Percentiles rank a stretch among this genome's conserved stretches.
Conservation (phyloP, 2,113 vertebrate genomes). For the Mormyrus iriodes region DNA sequence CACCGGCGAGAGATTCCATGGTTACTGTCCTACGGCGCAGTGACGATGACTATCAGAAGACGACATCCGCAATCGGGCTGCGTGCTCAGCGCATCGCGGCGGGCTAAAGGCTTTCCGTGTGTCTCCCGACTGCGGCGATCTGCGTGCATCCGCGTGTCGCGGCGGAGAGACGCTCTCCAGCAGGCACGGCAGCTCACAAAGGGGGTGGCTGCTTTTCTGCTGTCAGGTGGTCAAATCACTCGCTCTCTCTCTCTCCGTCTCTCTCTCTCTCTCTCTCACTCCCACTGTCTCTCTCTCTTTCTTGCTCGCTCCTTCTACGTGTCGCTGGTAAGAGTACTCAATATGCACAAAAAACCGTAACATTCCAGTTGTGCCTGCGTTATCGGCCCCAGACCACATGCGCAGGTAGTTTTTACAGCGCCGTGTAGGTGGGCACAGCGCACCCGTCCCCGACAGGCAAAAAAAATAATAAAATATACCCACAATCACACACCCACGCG, state of each 20-base stretch:
- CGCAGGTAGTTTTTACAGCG: slow-evolving; percentile 12
- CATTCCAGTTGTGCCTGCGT: not conserved
- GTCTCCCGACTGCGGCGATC: slow-evolving; percentile 23
- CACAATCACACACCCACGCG: not conserved
- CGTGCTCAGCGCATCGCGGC: slow-evolving; percentile 33
- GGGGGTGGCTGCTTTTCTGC: slow-evolving; percentile 14
- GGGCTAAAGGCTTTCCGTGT: not conserved
- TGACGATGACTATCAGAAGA: slow-evolving; percentile 25
- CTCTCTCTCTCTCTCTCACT: slow-evolving; percentile 16
- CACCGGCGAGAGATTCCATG: slow-evolving; percentile 37
- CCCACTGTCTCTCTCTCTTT: not conserved
- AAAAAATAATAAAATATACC: not conserved
- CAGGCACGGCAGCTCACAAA: slow-evolving; percentile 24
- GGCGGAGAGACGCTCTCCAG: slow-evolving; percentile 23
- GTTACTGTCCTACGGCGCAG: slow-evolving; percentile 25
- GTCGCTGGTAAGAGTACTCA: not conserved
- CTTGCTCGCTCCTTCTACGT: not conserved
- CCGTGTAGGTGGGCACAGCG: not conserved
- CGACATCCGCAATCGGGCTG: slow-evolving; percentile 27
- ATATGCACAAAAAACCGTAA: not conserved
- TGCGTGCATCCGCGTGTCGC: slow-evolving; percentile 23
- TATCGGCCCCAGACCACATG: slow-evolving; percentile 5
- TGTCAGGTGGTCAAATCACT: slow-evolving; percentile 24
- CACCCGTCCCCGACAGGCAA: not conserved
- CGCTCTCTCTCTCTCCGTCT: slow-evolving; percentile 32